Evolutionary conservation across 2,888 invertebrate genomes (phyloP), one percentile per base, ranked within the genome.

Genomic region (Aromia moschata): DNA sequence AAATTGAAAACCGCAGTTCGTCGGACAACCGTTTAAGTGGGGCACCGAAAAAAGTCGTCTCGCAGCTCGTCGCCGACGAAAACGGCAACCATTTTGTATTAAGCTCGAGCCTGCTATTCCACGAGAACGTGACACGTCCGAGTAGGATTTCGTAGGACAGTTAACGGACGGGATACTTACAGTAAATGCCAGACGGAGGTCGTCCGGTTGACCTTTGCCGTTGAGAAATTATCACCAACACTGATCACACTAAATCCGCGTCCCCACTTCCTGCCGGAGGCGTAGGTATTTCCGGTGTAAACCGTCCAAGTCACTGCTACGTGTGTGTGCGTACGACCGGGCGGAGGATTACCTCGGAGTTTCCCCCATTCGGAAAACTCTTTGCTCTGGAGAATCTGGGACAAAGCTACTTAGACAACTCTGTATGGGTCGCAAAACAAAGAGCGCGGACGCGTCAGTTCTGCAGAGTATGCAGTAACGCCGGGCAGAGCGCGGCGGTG

Each of bases 391-490:
- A 41, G 41, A 52, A 38, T 52, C 40, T n/a, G 52, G 52, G 52
- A 40, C 52, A 41, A 52, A 25, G 38, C 38, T 37, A 38, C 49
- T 40, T 14, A 38, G n/a, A n/a, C n/a, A n/a, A n/a, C n/a, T n/a
- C n/a, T n/a, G n/a, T n/a, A n/a, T n/a, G n/a, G n/a, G 11, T 49
- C 49, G 38, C 52, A 41, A 52, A 52, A 52, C 52, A 52, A 52
- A 52, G 52, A 52, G 46, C 62, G 51, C 59, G 62, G 38, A 49
- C 62, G 55, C 62, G 62, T 60, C 59, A 57, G 57, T 56, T 54
- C 62, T 62, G 62, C 62, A 58, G 62, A 58, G 58, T 62, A 56
- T 62, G 62, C 62, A 62, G 62, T 58, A 58, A 55, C 40, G 49
- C 51, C 57, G 56, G 47, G 49, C 38, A 51, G 47, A 18, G 46